Evolutionary conservation across 2,113 vertebrate genomes (phyloP), one percentile per base, ranked within the genome.

Genomic region (Neogale vison): DNA sequence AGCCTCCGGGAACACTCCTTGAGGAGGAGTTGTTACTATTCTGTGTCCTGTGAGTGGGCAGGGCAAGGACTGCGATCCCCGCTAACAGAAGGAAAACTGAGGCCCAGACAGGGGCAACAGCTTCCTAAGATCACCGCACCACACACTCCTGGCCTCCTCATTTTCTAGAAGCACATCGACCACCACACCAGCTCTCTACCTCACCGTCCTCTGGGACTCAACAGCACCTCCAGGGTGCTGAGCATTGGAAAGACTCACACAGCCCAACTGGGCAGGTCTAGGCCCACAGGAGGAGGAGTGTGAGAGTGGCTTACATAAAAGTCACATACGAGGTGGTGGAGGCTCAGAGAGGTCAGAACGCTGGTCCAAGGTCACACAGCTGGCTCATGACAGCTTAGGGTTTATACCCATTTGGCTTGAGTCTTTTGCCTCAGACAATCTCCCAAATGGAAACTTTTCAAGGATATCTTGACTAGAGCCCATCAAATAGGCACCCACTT

Each of bases 361-460:
- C 86, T 42, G 36, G 26, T n/a, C 65, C 71, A 36, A 36, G 67
- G 57, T 26, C 86, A 85, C 42, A n/a, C 7, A 81, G 67, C 29
- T 3, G 29, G n/a, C 55, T 31, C 59, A 21, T 1, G 36, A 52
- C 50, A 69, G 42, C 42, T 61, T 59, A 79, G 67, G 47, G 31
- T n/a, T 76, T 88, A 50, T 65, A 24, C 6, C 36, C 77, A 36
- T 42, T 42, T 50, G 36, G 4, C 50, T 79, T n/a, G 24, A 71
- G 31, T 50, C 45, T 13, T 79, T 72, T 72, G 45, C 18, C 50
- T 21, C n/a, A 55, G 15, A 24, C 15, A 3, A 31, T 84, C 39
- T 95, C 88, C 65, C 79, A 50, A n/a, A 80, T 36, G 95, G 23
- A 71, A 59, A 17, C 36, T 36, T 80, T 47, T 95, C 50, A 63